phyloP scores from a whole-genome alignment of 2,797 vertebrate genomes.

The Macroramphosus scolopax region DNA sequence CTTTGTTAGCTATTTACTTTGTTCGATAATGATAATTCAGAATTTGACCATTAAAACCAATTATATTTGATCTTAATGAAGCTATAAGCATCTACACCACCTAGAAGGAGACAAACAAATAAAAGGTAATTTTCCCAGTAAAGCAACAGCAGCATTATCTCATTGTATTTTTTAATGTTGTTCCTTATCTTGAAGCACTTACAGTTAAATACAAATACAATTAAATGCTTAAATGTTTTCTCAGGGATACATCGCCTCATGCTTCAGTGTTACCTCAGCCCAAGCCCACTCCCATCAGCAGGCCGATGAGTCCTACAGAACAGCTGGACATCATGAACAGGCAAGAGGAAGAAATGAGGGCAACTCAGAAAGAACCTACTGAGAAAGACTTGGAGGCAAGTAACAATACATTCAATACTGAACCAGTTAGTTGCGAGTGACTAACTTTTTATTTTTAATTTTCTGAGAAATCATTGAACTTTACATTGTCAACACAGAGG shows the following conservation, averaged over 20 bases:
- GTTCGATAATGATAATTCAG: too few species aligned
- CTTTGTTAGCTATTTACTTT: too few species aligned
- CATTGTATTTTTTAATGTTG: too few species aligned
- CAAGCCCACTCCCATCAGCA: slow-evolving; percentile 35
- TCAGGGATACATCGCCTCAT: too few species aligned
- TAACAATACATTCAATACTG: too few species aligned
- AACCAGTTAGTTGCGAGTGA: too few species aligned
- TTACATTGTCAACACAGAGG: slow-evolving; percentile 69
- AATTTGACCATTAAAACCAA: too few species aligned
- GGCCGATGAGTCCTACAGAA: too few species aligned
- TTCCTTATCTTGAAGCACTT: background rate
- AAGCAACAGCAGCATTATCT: slow-evolving; percentile 1
- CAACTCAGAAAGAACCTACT: slow-evolving; percentile 66
- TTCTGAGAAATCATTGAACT: too few species aligned
- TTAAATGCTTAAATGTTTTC: slow-evolving; percentile 12
- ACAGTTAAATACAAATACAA: background rate
- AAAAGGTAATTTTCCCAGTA: slow-evolving; percentile 65
- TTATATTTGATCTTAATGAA: too few species aligned
- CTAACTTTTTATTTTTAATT: too few species aligned
- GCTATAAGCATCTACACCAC: slow-evolving; percentile 47
- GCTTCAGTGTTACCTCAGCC: slow-evolving; percentile 1
- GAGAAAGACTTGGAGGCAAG: slow-evolving; percentile 70
- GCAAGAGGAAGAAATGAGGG: slow-evolving; percentile 73
- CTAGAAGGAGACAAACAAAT: slow-evolving; percentile 60
- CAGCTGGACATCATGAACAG: slow-evolving; percentile 82